These are phyloP conservation scores for Zootermopsis nevadensis DNA, from an alignment of 2,888 invertebrate genomes.

Conservation along the genomic window DNA sequence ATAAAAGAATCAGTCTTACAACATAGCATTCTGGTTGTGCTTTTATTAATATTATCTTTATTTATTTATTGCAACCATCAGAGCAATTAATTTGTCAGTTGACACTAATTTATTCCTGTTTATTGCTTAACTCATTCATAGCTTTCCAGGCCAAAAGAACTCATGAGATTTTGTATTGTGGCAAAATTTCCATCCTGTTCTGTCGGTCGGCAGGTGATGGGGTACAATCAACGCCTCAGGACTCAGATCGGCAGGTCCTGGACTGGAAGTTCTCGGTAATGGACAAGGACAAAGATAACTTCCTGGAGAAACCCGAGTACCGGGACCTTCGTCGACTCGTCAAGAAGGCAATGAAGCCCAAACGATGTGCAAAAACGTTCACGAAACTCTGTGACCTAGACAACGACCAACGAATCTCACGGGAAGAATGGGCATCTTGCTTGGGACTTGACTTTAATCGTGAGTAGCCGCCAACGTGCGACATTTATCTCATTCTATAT, in stretches of 20 bases:
- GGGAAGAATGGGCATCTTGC: constrained; percentile 88
- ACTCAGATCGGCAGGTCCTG: constrained; percentile 66
- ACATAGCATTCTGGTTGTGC: too few species aligned
- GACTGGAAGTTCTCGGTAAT: constrained; percentile 92
- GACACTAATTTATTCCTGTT: too few species aligned
- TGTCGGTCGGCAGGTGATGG: too few species aligned
- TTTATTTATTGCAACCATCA: too few species aligned
- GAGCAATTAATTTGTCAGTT: too few species aligned
- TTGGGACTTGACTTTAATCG: constrained; percentile 86
- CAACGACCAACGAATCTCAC: constrained; percentile 80
- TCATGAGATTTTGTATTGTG: too few species aligned
- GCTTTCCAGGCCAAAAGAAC: too few species aligned
- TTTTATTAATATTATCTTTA: too few species aligned
- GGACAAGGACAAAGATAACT: constrained; percentile 82
- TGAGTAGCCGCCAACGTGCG: constrained; percentile 68
- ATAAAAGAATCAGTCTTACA: too few species aligned
- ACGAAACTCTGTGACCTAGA: constrained; percentile 88
- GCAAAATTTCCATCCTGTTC: too few species aligned
- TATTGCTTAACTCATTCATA: too few species aligned
- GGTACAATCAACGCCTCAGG: background rate
- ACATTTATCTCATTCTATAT: too few species aligned
- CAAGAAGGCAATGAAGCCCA: constrained; percentile 89
- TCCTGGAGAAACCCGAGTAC: constrained; percentile 85
- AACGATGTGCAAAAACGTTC: constrained; percentile 89
- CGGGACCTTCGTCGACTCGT: constrained; percentile 83